phyloP scores from a whole-genome alignment of 2,888 invertebrate genomes.

The Gerris lacustris region DNA sequence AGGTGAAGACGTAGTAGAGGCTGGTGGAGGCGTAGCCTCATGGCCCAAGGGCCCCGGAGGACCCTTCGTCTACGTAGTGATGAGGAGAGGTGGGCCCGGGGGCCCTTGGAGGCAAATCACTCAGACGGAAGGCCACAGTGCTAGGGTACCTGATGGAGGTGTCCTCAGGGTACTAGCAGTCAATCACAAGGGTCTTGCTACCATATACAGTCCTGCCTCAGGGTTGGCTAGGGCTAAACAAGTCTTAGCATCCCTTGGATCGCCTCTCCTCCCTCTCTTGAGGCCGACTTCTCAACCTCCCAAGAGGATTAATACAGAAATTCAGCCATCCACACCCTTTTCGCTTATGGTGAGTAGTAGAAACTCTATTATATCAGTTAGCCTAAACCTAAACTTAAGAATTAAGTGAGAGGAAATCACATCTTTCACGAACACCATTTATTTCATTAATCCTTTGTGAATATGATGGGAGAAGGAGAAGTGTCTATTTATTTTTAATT shows the following conservation, averaged over 20 bases:
- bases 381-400: not conserved
- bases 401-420: not conserved
- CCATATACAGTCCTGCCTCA: conserved; percentile 51
- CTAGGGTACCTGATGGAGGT: conserved; percentile 48
- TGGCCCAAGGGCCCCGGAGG: conserved; percentile 48
- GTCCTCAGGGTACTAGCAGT: conserved; percentile 56
- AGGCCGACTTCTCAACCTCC: conserved; percentile 36
- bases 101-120: conserved; percentile 35
- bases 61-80: conserved; percentile 52
- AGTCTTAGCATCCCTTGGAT: conserved; percentile 30
- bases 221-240: conserved; percentile 36
- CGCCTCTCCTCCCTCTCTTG: conserved; percentile 41
- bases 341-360: conserved; percentile 5
- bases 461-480: not conserved
- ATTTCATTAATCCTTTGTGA: not conserved
- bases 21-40: conserved; percentile 52
- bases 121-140: conserved; percentile 51
- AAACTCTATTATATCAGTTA: not conserved
- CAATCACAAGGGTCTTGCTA: conserved; percentile 55
- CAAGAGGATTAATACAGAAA: conserved; percentile 42
- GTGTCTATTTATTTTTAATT: too few relatives aligned
- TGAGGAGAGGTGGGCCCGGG: conserved; percentile 42
- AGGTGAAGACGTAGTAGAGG: conserved; percentile 53
- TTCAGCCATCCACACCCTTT: conserved; percentile 39
- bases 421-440: not conserved